Evolutionary conservation across 1,140 invertebrate species (phyloP), one percentile per base, ranked within the genome.

Genomic region (Meloidogyne exigua): DNA sequence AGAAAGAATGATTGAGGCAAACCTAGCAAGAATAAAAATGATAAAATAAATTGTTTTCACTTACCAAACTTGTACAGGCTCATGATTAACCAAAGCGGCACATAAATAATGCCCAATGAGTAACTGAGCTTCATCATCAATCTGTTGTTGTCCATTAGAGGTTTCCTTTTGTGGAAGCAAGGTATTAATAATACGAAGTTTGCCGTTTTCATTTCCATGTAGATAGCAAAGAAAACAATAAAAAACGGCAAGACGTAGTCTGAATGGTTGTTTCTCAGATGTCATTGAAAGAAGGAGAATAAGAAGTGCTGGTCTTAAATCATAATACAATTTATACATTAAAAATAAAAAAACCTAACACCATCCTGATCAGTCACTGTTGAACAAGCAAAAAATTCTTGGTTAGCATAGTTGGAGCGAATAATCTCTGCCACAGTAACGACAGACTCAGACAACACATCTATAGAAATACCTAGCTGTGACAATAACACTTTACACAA

Each of bases 251-350:
- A 94, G 96, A 71, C 95, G 91, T 70, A 99, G 88, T 11, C 91
- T 88, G 87, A 98, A 93, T 15, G 94, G 92, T 88, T 99, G 96
- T 87, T 96, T 97, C 84, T 99, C 96, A 88, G 97, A 97, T 2
- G 98, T 94, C 95, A 99, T 98, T 0, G 95, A 97, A 93, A 98
- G 95, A 13, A 99, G 88, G 11, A 99, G 89, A 63, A 98, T 93
- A 0, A 98, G 92, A 67, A 99, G 92, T 0, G 93, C 94, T 1
- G 96, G 93, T 68, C 92, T 92, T 80, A 70, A 79, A 12, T 21
- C 21, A 3, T 3, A 32, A n/a, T 36, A 9, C 15, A 68, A 32
- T 36, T 68, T 42, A 21, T 21, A n/a, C 2, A n/a, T n/a, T 18
- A 2, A 9, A 21, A 32, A 36, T 25, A 67, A 25, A 0, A 39